Percentiles rank a stretch among this genome's conserved stretches.
Evolutionary conservation across 1,140 invertebrate species (phyloP).

Genomic region (Plectus sambesii): DNA sequence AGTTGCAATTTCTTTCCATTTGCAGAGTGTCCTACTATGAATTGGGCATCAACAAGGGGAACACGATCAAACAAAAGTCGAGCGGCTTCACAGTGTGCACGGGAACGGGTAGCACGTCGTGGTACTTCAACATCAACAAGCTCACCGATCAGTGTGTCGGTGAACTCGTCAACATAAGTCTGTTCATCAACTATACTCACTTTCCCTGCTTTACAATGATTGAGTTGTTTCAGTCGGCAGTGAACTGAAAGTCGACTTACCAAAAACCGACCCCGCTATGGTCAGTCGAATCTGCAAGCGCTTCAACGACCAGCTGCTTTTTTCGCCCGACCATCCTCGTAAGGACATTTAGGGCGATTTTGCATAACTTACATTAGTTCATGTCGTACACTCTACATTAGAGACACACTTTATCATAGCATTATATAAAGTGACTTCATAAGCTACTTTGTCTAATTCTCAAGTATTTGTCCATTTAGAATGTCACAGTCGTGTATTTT

Average conservation of each 20-base stretch:
- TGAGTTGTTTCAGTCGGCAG: constrained; percentile 30
- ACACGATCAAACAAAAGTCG: constrained; percentile 75
- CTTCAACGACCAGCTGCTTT: constrained; percentile 37
- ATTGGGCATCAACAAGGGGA: constrained; percentile 59
- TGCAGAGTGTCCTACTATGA: constrained; percentile 75
- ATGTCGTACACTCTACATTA: no score
- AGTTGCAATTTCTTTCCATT: constrained; percentile 12
- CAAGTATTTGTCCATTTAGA: no score
- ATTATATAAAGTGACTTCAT: no score
- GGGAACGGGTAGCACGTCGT: constrained; percentile 93
- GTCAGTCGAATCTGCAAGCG: constrained; percentile 47
- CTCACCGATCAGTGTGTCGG: constrained; percentile 64
- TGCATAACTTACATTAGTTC: no score
- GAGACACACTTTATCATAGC: no score
- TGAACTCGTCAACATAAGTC: constrained; percentile 58
- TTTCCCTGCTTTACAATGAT: background rate
- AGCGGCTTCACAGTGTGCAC: constrained; percentile 88
- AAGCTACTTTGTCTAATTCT: no score
- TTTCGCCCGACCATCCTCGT: constrained; percentile 36
- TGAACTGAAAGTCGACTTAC: constrained; percentile 41
- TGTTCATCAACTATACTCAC: constrained; percentile 6
- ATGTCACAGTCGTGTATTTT: no score
- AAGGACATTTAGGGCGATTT: background rate
- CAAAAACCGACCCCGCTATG: constrained; percentile 51
- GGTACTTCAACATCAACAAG: constrained; percentile 90